A percentile compares a stretch with the other conserved stretches of the same genome.
Conservation (phyloP, 2,888 invertebrate species). For the Neria commutata region DNA sequence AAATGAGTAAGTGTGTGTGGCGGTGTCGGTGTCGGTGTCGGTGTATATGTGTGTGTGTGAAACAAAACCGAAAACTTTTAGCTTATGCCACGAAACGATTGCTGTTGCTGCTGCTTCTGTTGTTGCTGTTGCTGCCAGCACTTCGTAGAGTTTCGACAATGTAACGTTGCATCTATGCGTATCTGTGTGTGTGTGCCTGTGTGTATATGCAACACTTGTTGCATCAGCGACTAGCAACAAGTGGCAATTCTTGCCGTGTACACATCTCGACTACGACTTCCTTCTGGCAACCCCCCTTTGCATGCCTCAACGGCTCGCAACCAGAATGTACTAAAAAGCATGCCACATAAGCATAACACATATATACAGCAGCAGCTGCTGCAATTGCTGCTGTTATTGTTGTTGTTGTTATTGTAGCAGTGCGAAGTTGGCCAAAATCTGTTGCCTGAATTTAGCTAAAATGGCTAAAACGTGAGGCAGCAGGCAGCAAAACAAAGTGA, state of each 20-base stretch:
- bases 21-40: too few species aligned
- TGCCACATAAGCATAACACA: background rate
- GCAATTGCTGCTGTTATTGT: too few species aligned
- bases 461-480: constrained; percentile 6
- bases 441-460: background rate
- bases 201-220: constrained; percentile 40
- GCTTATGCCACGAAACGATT: background rate
- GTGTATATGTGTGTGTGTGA: too few species aligned
- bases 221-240: constrained; percentile 29
- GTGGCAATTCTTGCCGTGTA: background rate
- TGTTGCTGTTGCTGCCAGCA: too few species aligned
- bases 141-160: background rate
- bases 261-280: background rate
- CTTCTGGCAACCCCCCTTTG: background rate
- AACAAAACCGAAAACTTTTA: constrained; percentile 24
- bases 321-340: background rate
- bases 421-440: background rate
- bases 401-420: background rate
- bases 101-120: too few species aligned
- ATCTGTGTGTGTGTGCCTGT: constrained; percentile 19
- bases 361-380: too few species aligned
- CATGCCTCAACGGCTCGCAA: background rate
- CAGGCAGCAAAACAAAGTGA: constrained; percentile 2
- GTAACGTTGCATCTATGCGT: background rate
- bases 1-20: background rate